phyloP scores from a whole-genome alignment of 2,888 invertebrate genomes.

The Patella depressa region DNA sequence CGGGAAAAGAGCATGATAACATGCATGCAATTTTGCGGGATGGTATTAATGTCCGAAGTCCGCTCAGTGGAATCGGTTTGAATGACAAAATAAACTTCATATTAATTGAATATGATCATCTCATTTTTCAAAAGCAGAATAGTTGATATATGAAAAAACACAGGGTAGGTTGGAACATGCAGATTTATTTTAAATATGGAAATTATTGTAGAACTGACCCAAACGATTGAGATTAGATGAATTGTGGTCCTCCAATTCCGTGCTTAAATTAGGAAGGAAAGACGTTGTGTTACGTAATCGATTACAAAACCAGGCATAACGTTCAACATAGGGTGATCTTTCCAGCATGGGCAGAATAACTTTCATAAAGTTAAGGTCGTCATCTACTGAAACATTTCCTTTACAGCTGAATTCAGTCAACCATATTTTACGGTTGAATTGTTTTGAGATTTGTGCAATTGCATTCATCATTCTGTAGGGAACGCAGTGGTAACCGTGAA shows the following conservation, averaged over 20 bases:
- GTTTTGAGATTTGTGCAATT: constrained; percentile 34
- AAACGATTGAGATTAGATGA: constrained; percentile 28
- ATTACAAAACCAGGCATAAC: constrained; percentile 40
- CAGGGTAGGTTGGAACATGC: no score
- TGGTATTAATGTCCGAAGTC: no score
- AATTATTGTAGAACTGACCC: constrained; percentile 36
- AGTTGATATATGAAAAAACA: no score
- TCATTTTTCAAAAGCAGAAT: no score
- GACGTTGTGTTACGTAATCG: constrained; percentile 23
- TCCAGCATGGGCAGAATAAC: constrained; percentile 39
- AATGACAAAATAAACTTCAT: no score
- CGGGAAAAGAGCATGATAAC: no score
- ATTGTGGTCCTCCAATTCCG: constrained; percentile 30
- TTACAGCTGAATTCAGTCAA: constrained; percentile 47
- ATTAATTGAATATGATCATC: no score
- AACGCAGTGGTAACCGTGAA: constrained; percentile 45
- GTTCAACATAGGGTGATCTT: constrained; percentile 36
- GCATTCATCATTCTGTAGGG: constrained; percentile 34
- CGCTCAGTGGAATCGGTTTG: no score
- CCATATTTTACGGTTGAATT: constrained; percentile 43
- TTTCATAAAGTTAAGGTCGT: constrained; percentile 38
- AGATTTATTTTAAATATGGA: background rate
- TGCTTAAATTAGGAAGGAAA: constrained; percentile 19
- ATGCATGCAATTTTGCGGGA: no score
- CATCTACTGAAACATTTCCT: constrained; percentile 29